Evolutionary conservation across 1,140 invertebrate species (phyloP).

Genomic region (Lepidurus couesii): DNA sequence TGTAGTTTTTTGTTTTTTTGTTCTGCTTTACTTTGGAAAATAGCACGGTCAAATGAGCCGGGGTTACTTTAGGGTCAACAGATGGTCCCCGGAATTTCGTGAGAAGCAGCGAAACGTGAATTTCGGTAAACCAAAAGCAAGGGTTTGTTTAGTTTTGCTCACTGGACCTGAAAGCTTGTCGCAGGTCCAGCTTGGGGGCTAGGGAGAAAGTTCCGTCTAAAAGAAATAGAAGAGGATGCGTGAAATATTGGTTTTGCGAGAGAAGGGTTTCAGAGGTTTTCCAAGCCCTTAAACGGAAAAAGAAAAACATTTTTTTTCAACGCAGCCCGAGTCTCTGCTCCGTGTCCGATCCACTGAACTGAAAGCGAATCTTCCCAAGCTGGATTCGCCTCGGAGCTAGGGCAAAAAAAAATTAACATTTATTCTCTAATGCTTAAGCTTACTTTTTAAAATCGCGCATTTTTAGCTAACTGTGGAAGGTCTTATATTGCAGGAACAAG

Average conservation of each 20-base stretch:
- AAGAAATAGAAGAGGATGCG: no score
- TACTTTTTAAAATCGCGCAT: not conserved
- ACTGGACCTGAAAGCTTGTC: not conserved
- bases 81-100: not conserved
- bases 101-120: not conserved
- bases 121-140: not conserved
- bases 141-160: not conserved
- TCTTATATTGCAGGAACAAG: no score
- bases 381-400: not conserved
- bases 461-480: no score
- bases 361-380: not conserved
- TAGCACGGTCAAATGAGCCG: not conserved
- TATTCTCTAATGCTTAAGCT: not conserved
- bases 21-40: no score
- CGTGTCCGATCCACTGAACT: constrained; percentile 8
- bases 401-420: not conserved
- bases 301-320: not conserved
- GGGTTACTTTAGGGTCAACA: not conserved
- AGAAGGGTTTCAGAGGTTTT: no score
- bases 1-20: no score
- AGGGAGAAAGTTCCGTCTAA: no score
- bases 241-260: not conserved
- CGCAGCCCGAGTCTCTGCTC: not conserved
- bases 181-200: not conserved
- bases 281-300: not conserved